Conservation (phyloP, 2,888 invertebrate species). For the Lasioglossum lativentre region DNA sequence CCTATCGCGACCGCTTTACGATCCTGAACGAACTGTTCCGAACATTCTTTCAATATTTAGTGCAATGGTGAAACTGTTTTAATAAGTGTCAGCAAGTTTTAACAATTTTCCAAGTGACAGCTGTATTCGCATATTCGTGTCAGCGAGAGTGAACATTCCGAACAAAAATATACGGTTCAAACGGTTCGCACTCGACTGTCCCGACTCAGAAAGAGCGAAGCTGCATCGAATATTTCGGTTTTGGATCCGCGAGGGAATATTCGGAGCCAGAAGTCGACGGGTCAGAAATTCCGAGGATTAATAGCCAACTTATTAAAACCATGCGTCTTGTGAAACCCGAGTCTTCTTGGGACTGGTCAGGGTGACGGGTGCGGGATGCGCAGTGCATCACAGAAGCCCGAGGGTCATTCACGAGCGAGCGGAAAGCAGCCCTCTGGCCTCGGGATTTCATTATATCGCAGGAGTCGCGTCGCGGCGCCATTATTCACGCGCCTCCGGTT, state of each 20-base stretch:
- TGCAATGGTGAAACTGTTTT: neutral
- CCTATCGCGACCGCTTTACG: neutral
- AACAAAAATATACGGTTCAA: no score
- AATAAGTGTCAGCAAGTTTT: neutral
- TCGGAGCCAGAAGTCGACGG: neutral
- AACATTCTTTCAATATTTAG: neutral
- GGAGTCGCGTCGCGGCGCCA: constrained; percentile 67
- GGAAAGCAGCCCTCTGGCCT: constrained; percentile 72
- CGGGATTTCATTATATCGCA: constrained; percentile 72
- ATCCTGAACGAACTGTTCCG: neutral
- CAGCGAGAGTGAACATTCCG: neutral
- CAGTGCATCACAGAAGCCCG: constrained; percentile 53
- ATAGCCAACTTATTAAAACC: constrained; percentile 1
- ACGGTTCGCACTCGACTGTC: neutral
- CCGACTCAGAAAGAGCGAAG: neutral
- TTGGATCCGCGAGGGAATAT: neutral
- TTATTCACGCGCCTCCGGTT: constrained; percentile 76
- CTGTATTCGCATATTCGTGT: no score
- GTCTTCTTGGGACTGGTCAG: constrained; percentile 71
- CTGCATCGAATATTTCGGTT: neutral
- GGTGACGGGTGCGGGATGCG: constrained; percentile 43
- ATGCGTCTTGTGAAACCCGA: constrained; percentile 13
- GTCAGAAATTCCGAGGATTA: neutral
- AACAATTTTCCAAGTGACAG: neutral
- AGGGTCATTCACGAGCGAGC: constrained; percentile 58